Percentiles rank a stretch among this genome's conserved stretches.
phyloP scores from a whole-genome alignment of 2,797 vertebrate genomes.

The Clarias fuscus region DNA sequence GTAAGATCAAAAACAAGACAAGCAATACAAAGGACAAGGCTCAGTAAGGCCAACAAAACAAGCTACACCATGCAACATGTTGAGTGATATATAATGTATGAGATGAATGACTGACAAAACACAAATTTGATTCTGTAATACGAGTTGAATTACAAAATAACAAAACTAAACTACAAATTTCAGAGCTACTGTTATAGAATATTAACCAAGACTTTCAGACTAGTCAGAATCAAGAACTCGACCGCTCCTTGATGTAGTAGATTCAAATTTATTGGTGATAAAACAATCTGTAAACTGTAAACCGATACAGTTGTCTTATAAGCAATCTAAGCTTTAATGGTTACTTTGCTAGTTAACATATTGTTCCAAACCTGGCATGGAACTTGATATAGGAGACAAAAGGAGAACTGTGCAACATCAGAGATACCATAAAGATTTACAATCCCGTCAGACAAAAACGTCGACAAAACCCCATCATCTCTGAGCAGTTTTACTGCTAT shows the following conservation, averaged over 20 bases:
- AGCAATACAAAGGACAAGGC: not conserved
- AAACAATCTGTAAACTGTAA: not conserved
- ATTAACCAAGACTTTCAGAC: no score
- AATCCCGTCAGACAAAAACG: constrained; percentile 6
- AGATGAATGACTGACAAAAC: not conserved
- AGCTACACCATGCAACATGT: not conserved
- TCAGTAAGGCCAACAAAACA: not conserved
- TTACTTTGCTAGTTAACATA: not conserved
- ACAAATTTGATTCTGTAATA: not conserved
- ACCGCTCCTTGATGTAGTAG: not conserved
- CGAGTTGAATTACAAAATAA: not conserved
- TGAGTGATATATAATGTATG: no score
- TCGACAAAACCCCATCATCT: not conserved
- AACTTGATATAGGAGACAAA: not conserved
- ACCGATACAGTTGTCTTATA: not conserved
- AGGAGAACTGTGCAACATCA: not conserved
- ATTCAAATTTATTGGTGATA: not conserved
- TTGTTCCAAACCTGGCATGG: not conserved
- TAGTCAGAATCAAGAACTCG: not conserved
- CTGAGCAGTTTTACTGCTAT: not conserved
- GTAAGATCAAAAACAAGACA: not conserved
- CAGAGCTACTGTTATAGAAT: not conserved
- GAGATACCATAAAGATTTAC: constrained; percentile 19
- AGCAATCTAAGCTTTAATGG: not conserved
- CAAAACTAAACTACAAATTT: not conserved